Conservation (phyloP, 2,113 vertebrate species). For the Nyctibius bracteatus region DNA sequence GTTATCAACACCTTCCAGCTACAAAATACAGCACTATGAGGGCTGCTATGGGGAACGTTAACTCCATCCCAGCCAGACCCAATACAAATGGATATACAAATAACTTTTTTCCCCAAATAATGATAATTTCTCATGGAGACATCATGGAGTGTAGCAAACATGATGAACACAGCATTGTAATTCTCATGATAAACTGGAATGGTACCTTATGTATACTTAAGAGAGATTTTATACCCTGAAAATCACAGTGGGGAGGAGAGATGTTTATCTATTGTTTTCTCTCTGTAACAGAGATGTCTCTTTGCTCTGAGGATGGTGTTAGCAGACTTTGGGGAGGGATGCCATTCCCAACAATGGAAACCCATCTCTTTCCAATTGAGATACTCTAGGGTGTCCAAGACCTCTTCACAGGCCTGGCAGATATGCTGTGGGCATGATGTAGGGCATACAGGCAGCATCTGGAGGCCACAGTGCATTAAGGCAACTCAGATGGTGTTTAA, state of each 20-base stretch:
- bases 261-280: neutral
- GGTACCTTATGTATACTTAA: neutral
- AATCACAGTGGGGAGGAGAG: neutral
- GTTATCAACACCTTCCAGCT: neutral
- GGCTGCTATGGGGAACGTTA: rapidly evolving
- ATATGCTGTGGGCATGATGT: neutral
- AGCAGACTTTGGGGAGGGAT: neutral
- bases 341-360: neutral
- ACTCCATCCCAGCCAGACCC: neutral
- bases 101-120: neutral
- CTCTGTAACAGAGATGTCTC: neutral
- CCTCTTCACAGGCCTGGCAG: neutral
- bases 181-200: neutral
- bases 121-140: neutral
- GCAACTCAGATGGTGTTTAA: neutral
- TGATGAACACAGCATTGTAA: neutral
- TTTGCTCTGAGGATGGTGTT: neutral
- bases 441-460: rapidly evolving
- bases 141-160: rapidly evolving
- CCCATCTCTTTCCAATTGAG: rapidly evolving
- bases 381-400: neutral
- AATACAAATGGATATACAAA: neutral
- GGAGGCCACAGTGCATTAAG: neutral
- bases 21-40: neutral
- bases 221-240: neutral